Evolutionary conservation across 2,113 vertebrate species (phyloP), one percentile per base, ranked within the genome.

Genomic region (Carassius carassius): DNA sequence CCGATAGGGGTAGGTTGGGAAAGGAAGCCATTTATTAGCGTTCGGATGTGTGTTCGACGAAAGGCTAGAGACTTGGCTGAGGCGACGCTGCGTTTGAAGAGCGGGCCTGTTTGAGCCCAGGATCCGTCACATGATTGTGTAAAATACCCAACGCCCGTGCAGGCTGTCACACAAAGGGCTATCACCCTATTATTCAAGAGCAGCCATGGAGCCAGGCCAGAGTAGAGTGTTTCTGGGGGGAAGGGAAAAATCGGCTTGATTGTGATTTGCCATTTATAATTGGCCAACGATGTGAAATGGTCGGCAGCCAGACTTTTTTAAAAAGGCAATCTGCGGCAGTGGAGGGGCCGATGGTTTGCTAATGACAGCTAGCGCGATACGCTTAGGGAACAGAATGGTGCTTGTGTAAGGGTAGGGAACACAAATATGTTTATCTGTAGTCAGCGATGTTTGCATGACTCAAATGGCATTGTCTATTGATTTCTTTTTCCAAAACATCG

Each of bases 231-330:
- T 91, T 78, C 62, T 69, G 70, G 80, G 81, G 82, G 62, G 69
- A 82, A 88, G 88, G 92, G 82, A 89, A 89, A 92, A 90, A 89
- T 88, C 89, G 89, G 90, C 85, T 85, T 91, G 85, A 92, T 90
- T 91, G 92, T 92, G 91, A 92, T 92, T 92, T 93, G 89, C 92
- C 92, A 92, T 94, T 93, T 93, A 91, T 92, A 94, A 93, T 92
- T 93, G 91, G 92, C 91, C 88, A 89, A 85, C 90, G 83, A 91
- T 91, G 91, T 89, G 91, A 90, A 91, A 92, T 91, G 91, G 91
- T 91, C 88, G 86, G 81, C 87, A 89, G 92, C 92, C 91, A 91
- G 88, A 88, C 87, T 91, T 89, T 91, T 90, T 89, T 87, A 87
- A 86, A 90, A 92, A 93, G 90, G 92, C 92, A 94, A 93, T 94